Evolutionary conservation across 1,140 invertebrate genomes (phyloP), one percentile per base, ranked within the genome.

Genomic region (Monomorium pharaonis): DNA sequence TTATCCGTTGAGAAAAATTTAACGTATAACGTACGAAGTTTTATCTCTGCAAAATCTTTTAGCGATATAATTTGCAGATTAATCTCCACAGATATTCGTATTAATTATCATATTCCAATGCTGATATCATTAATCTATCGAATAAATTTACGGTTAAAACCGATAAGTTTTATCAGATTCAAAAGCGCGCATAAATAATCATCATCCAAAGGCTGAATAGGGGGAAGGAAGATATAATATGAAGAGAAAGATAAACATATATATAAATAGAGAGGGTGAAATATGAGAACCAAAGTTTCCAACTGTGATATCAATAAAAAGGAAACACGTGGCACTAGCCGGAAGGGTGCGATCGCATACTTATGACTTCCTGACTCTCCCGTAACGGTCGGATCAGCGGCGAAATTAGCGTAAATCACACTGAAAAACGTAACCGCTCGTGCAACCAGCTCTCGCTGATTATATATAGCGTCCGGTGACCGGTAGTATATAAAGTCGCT

Each of bases 341-440:
- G 88, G 89, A 90, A 90, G 89, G 65, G 72, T 72, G 86, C 77
- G 72, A 83, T 89, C 88, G 83, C 65, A 63, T 89, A 90, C 88
- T 90, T 90, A 86, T 84, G 72, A 77, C 83, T 87, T 87, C 86
- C 86, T 81, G 72, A 62, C 56, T 86, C 74, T 85, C 60, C 81
- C 75, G 44, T 83, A 69, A 67, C 56, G 86, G 83, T 88, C n/a
- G 84, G 60, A 86, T 90, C 88, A 42, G 86, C 24, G 84, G 84
- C 86, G 63, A 90, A 90, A 90, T 90, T 91, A 91, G 70, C 88
- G 86, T 91, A 89, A 91, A 91, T 91, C 86, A 91, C 85, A 58
- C 37, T 65, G 78, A 69, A 85, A 91, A 89, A 76, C 86, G 69
- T 76, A 85, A 83, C 76, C 65, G 70, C 60, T 56, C 70, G 33